Conservation (phyloP, 1,140 invertebrate genomes). For the Oedothorax gibbosus region DNA sequence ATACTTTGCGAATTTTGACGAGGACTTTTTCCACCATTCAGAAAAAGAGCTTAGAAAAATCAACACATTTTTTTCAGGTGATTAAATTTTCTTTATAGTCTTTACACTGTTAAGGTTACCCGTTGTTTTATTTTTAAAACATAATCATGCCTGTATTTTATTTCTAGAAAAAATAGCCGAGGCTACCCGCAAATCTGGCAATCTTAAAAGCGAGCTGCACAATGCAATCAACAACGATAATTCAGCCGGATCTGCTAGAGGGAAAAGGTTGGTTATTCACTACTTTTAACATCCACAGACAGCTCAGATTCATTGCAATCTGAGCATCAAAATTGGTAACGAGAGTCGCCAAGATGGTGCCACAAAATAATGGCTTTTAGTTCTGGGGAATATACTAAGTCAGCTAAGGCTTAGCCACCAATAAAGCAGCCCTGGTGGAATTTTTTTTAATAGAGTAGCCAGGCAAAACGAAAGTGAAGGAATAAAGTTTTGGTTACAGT, state of each 20-base stretch:
- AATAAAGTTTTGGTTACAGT: too few species aligned
- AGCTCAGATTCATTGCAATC: too few species aligned
- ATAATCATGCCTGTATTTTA: not conserved
- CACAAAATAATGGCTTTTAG: too few species aligned
- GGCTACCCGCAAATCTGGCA: slow-evolving; percentile 93
- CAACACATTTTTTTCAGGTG: slow-evolving; percentile 96
- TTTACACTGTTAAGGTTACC: not conserved
- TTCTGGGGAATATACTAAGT: too few species aligned
- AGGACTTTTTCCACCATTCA: slow-evolving; percentile 94
- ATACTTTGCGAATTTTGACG: slow-evolving; percentile 95
- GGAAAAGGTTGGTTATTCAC: slow-evolving; percentile 21
- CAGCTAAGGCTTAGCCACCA: too few species aligned
- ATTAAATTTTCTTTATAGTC: slow-evolving; percentile 34
- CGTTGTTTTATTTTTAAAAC: not conserved
- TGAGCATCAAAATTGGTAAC: too few species aligned
- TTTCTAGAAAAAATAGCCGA: slow-evolving; percentile 95
- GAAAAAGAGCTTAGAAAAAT: slow-evolving; percentile 96
- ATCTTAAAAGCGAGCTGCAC: slow-evolving; percentile 88
- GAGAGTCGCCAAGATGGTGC: too few species aligned
- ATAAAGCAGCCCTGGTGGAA: too few species aligned
- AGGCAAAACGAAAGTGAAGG: too few species aligned
- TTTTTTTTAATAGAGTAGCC: too few species aligned
- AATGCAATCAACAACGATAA: slow-evolving; percentile 67
- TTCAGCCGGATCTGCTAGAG: slow-evolving; percentile 19
- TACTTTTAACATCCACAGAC: too few species aligned